Evolutionary conservation across 2,888 invertebrate genomes (phyloP), one percentile per base, ranked within the genome.

Genomic region (Caenorhabditis plicata): DNA sequence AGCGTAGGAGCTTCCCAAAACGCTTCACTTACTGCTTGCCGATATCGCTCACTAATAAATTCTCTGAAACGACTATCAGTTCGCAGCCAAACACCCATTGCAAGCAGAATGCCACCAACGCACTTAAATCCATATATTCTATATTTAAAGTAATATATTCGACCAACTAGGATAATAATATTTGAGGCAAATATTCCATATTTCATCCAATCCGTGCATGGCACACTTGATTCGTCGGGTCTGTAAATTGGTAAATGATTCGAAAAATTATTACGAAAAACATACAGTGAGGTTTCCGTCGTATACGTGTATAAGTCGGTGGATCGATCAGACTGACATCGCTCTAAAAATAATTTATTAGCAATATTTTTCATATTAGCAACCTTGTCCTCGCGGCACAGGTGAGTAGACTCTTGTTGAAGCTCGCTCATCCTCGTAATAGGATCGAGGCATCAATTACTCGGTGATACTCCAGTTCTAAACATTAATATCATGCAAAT

Each of bases 1-100:
- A 77, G 40, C n/a, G 78, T 77, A 7, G 76, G 75, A 3, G 78
- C 78, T 43, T 75, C 69, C 79, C 79, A 79, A 41, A 79, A 78
- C 1, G 78, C 75, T 19, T 77, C 72, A 36, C 74, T 54, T 4
- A 78, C 78, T 19, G 70, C 76, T 48, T 76, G 77, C 2, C 77
- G 75, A 47, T 78, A 78, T 58, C 80, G 53, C 46, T 80, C 80
- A 44, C 77, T 78, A 27, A 80, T 64, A 50, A 80, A 80, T 29
- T 78, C 72, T 13, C 78, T 56, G 51, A 80, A 80, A 27, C 77
- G 67, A 40, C 73, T 71, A 60, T 78, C 79, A 9, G 71, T 71
- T 31, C 77, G 56, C 15, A 80, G 61, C 78, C 78, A 80, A 3
- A 68, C 54, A 32, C 80, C 78, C 47, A 75, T 53, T 0, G 71